Evolutionary conservation across 2,797 vertebrate species (phyloP), one percentile per base, ranked within the genome.

Genomic region (Oreortyx pictus): DNA sequence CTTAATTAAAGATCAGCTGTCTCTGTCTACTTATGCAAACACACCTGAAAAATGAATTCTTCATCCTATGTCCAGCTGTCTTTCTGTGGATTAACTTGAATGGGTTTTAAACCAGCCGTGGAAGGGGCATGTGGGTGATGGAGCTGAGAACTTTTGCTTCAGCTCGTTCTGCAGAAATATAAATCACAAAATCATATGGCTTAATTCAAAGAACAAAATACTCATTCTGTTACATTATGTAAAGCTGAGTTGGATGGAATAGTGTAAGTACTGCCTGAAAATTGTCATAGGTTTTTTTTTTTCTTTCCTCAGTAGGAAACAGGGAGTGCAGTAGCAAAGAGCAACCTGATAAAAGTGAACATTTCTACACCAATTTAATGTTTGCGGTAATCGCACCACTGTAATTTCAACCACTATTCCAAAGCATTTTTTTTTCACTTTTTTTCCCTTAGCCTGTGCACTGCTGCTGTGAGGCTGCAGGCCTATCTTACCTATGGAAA

Each of bases 401-500:
- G 39, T 2, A 9, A 1, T 33, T 11, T 27, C 18, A 31, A 4
- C 41, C 35, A 52, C 46, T 24, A 57, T 2, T 15, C 15, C 16
- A 35, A n/a, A 76, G 25, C 31, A 8, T 15, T 39, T 0, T 0
- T n/a, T 68, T 68, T n/a, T 88, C 14, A 29, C 6, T 23, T 23
- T n/a, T 17, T 7, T 74, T 66, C 19, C 8, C 14, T 72, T 31
- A 65, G 11, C 9, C 11, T 47, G 10, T 24, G 12, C 22, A 22
- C 9, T 49, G 14, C n/a, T 31, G 52, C 6, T n/a, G 16, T 27
- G 27, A 12, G 35, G 41, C 31, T 88, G 13, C 24, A 25, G 3
- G 5, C 15, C 62, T 24, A 14, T 15, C 29, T 54, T 44, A 41
- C 44, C 9, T 57, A 2, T 1, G 3, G 6, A 6, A 14, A 20